Percentiles rank a stretch among this genome's conserved stretches.
Conservation (phyloP, 2,113 vertebrate species). For the Cryptotis parvus region DNA sequence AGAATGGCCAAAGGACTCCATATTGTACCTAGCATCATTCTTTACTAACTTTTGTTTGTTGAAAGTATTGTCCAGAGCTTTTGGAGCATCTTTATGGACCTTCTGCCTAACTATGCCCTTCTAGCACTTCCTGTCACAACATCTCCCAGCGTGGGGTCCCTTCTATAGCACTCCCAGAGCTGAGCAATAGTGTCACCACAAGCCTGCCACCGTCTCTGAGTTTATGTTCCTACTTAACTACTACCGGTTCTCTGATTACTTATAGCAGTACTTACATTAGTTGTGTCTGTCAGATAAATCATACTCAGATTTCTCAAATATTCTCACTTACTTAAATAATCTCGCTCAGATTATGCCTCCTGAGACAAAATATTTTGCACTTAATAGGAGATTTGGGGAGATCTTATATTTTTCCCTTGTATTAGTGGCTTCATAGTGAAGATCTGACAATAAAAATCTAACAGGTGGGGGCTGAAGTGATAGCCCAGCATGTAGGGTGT, state of each 20-base stretch:
- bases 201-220: neutral
- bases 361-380: neutral
- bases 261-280: too few species aligned
- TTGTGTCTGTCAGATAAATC: neutral
- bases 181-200: neutral
- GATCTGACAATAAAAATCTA: slow-evolving; percentile 2
- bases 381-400: slow-evolving; percentile 1
- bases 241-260: too few species aligned
- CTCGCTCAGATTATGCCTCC: neutral
- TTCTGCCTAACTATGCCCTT: neutral
- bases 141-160: too few species aligned
- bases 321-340: too few species aligned
- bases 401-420: neutral
- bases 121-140: neutral
- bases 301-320: too few species aligned
- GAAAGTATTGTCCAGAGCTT: neutral
- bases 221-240: slow-evolving; percentile 21
- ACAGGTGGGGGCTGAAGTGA: too few species aligned
- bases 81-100: neutral
- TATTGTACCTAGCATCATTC: neutral
- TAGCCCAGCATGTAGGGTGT: too few species aligned
- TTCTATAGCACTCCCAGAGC: neutral
- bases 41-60: slow-evolving; percentile 21
- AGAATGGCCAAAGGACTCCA: neutral
- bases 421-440: neutral